These are phyloP conservation scores for Pteria penguin DNA, from an alignment of 2,888 invertebrate genomes.

Conservation along the genomic window DNA sequence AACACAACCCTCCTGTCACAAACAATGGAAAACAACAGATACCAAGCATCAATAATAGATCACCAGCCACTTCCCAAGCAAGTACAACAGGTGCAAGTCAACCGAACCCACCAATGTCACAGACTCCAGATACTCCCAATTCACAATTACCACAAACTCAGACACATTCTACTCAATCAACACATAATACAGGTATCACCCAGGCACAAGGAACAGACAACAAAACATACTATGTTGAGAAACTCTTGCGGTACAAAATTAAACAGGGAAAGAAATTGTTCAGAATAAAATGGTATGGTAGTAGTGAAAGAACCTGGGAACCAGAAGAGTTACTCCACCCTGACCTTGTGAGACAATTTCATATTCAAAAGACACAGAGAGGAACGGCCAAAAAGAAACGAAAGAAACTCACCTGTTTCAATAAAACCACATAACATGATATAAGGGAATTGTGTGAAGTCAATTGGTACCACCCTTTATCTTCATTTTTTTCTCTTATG, in stretches of 20 bases:
- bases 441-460: background rate
- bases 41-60: background rate
- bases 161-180: too few species aligned
- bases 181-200: too few species aligned
- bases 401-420: background rate
- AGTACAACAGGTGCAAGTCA: background rate
- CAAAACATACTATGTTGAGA: conserved; percentile 1
- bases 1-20: background rate
- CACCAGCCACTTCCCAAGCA: background rate
- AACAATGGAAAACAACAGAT: too few species aligned
- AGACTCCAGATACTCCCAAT: background rate
- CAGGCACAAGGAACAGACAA: background rate
- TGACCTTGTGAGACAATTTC: conserved; percentile 10
- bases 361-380: background rate
- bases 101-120: background rate
- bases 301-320: conserved; percentile 33
- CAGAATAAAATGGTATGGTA: conserved; percentile 25
- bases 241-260: conserved; percentile 13
- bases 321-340: conserved; percentile 17
- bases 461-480: background rate
- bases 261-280: conserved; percentile 23
- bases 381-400: background rate
- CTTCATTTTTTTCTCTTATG: background rate
- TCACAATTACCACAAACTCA: background rate
- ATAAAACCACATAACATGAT: too few species aligned